Percentiles rank a stretch among this genome's conserved stretches.
Conservation (phyloP, 2,113 vertebrate genomes). For the Pycnonotus jocosus region DNA sequence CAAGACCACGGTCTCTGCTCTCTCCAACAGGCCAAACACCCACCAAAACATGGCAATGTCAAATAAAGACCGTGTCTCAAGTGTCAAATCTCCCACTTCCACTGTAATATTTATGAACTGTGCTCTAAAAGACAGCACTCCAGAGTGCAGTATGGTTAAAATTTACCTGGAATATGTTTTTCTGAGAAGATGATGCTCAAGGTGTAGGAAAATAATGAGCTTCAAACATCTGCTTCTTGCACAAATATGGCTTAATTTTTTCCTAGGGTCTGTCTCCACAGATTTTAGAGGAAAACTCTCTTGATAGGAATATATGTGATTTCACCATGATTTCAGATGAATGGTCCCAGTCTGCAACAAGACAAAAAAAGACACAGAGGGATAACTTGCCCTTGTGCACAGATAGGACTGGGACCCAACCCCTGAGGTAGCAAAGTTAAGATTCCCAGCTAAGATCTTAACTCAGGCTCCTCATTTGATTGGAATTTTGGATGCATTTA, state of each 20-base stretch:
- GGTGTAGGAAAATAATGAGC: fast-evolving
- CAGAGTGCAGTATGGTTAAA: neutral
- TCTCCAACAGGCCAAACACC: neutral
- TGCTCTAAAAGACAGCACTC: neutral
- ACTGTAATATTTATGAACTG: neutral
- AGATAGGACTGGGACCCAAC: fast-evolving
- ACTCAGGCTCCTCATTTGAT: neutral
- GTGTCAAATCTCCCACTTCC: neutral
- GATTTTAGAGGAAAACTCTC: neutral
- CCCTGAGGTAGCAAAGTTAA: neutral
- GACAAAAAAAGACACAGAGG: neutral
- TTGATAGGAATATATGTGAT: neutral
- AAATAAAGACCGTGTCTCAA: neutral
- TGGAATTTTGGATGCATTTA: neutral
- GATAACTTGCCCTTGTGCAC: fast-evolving
- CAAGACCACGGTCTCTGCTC: neutral
- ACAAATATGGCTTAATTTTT: neutral
- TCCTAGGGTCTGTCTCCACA: neutral
- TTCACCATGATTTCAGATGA: neutral
- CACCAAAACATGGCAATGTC: neutral
- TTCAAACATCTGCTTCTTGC: neutral
- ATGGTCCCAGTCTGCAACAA: neutral
- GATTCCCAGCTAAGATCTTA: fast-evolving
- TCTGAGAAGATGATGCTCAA: neutral
- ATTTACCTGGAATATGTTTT: neutral